These are phyloP conservation scores for Hexactinellida sp. DNA, from an alignment of 37 sponge, comb jelly and placozoan genomes.

Conservation along the genomic window DNA sequence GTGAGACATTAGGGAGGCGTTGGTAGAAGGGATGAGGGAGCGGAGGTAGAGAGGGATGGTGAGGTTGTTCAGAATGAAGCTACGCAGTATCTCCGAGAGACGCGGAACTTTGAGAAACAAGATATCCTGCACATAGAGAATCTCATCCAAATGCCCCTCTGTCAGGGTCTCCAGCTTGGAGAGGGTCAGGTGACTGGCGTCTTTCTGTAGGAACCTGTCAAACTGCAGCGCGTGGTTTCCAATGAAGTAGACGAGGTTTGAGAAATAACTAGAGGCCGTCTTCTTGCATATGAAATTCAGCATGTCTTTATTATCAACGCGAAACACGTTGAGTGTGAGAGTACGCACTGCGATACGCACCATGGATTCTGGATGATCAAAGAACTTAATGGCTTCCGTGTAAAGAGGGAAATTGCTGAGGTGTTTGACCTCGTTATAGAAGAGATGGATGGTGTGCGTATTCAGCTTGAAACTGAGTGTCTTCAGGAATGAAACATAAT, in stretches of 20 bases:
- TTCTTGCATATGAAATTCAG: constrained; percentile 71
- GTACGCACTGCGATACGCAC: constrained; percentile 95
- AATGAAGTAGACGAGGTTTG: constrained; percentile 90
- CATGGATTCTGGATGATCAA: constrained; percentile 94
- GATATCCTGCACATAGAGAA: constrained; percentile 90
- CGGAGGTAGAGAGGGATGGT: constrained; percentile 80
- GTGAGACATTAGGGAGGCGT: neutral
- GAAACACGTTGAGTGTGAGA: constrained; percentile 89
- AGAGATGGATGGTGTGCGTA: constrained; percentile 92
- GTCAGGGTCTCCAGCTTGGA: constrained; percentile 56
- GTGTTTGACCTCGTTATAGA: constrained; percentile 98
- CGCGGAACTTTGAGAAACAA: constrained; percentile 39
- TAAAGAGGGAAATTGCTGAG: constrained; percentile 93
- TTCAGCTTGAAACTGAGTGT: constrained; percentile 93
- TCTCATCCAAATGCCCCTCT: constrained; percentile 86
- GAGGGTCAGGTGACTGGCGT: constrained; percentile 64
- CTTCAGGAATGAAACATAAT: constrained; percentile 98
- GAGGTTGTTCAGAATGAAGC: constrained; percentile 61
- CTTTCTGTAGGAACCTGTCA: constrained; percentile 67
- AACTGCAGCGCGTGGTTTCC: constrained; percentile 81
- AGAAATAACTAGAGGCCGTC: constrained; percentile 89
- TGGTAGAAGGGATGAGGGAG: neutral
- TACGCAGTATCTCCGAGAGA: constrained; percentile 50
- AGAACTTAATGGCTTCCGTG: constrained; percentile 97
- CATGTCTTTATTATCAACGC: constrained; percentile 57